These are phyloP conservation scores for Scotopteryx bipunctaria DNA, from an alignment of 2,888 invertebrate genomes.

Conservation along the genomic window DNA sequence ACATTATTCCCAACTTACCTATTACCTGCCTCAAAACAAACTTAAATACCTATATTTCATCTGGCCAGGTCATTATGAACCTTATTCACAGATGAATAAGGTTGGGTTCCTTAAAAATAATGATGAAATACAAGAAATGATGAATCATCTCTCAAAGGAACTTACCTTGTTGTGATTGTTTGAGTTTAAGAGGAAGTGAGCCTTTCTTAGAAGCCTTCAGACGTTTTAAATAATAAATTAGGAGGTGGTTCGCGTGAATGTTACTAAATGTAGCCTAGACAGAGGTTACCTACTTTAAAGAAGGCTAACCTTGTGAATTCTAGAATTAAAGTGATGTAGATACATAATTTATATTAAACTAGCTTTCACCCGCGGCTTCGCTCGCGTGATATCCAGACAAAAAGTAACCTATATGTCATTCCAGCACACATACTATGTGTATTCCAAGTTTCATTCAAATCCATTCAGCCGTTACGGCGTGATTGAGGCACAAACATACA, in stretches of 20 bases:
- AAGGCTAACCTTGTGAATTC: not conserved
- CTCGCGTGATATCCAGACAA: no score
- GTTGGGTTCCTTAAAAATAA: not conserved
- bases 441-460: no score
- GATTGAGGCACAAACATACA: no score
- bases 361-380: no score
- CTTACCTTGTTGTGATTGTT: slow-evolving; percentile 20
- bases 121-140: slow-evolving; percentile 9
- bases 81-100: no score
- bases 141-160: slow-evolving; percentile 24
- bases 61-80: slow-evolving; percentile 6
- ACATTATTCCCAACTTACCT: slow-evolving; percentile 13
- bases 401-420: no score
- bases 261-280: not conserved
- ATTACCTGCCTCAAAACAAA: slow-evolving; percentile 16
- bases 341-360: not conserved
- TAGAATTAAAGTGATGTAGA: not conserved
- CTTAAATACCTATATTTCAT: not conserved
- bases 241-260: not conserved
- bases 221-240: slow-evolving; percentile 8
- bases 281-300: slow-evolving; percentile 5
- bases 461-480: no score
- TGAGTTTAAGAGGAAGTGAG: slow-evolving; percentile 17
- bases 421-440: no score
- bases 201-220: slow-evolving; percentile 19